These are phyloP conservation scores for Polietes domitor DNA, from an alignment of 2,888 invertebrate species.

Conservation along the genomic window DNA sequence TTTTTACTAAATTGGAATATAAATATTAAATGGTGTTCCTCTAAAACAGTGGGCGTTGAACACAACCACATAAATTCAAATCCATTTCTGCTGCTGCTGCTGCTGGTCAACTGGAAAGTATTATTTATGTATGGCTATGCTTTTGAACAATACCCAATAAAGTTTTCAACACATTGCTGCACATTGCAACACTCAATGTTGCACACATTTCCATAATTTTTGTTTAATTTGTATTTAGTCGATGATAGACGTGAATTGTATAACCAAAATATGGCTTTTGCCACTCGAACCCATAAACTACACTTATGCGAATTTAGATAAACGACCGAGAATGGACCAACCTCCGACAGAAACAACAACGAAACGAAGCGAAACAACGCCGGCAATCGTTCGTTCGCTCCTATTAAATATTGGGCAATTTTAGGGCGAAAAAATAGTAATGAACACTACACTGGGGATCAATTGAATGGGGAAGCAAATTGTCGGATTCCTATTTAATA, in stretches of 20 bases:
- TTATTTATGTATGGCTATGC: not conserved
- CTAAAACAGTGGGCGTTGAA: too few relatives aligned
- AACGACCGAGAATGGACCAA: conserved; percentile 48
- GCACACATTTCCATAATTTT: not conserved
- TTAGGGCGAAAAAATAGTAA: conserved; percentile 50
- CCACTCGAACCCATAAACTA: conserved; percentile 56
- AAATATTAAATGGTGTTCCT: too few relatives aligned
- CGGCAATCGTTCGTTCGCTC: not conserved
- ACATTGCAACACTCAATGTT: too few relatives aligned
- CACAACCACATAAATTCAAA: too few relatives aligned
- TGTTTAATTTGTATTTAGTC: conserved; percentile 26
- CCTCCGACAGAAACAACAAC: not conserved
- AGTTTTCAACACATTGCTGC: not conserved
- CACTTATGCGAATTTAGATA: conserved; percentile 56
- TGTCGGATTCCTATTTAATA: too few relatives aligned
- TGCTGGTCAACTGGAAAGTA: too few relatives aligned
- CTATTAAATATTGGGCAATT: conserved; percentile 53
- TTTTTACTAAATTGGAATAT: too few relatives aligned
- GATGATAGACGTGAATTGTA: conserved; percentile 57
- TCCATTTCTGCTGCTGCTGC: too few relatives aligned
- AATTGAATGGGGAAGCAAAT: conserved; percentile 33
- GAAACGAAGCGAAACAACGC: not conserved
- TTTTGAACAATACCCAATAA: conserved; percentile 3
- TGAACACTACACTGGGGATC: not conserved
- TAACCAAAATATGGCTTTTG: conserved; percentile 52